phyloP scores from a whole-genome alignment of 2,797 vertebrate species.

The Muscicapa comitata region DNA sequence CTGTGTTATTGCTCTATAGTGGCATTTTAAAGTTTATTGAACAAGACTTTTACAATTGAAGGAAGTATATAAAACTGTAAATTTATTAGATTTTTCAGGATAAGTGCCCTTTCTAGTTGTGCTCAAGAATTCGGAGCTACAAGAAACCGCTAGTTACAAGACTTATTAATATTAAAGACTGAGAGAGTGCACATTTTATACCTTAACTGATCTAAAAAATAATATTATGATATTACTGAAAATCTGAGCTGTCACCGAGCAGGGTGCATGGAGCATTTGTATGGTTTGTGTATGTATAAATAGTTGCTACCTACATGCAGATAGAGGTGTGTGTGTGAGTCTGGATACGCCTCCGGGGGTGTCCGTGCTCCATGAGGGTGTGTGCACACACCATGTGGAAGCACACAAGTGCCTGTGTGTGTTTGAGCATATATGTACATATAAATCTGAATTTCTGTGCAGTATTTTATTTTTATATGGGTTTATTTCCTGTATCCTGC shows the following conservation, averaged over 20 bases:
- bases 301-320: neutral
- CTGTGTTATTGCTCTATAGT: slow-evolving; percentile 92
- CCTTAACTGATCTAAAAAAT: slow-evolving; percentile 76
- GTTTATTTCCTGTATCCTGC: neutral
- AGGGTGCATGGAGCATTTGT: neutral
- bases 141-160: slow-evolving; percentile 80
- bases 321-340: rapidly evolving
- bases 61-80: slow-evolving; percentile 95
- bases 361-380: neutral
- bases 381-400: neutral
- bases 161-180: slow-evolving; percentile 83
- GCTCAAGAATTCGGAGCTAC: slow-evolving; percentile 79
- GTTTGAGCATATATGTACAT: neutral
- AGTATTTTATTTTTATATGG: neutral
- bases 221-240: slow-evolving; percentile 72
- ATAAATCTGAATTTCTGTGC: neutral
- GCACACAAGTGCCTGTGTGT: neutral
- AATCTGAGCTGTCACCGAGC: slow-evolving; percentile 39
- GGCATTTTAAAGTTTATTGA: slow-evolving; percentile 99
- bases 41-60: slow-evolving; percentile 95
- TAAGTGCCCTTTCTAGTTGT: slow-evolving; percentile 85
- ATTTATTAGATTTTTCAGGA: slow-evolving; percentile 93
- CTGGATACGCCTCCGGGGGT: neutral
- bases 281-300: slow-evolving; percentile 26
- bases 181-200: slow-evolving; percentile 69